Evolutionary conservation across 2,113 vertebrate species (phyloP), one percentile per base, ranked within the genome.

Genomic region (Percina caprodes): DNA sequence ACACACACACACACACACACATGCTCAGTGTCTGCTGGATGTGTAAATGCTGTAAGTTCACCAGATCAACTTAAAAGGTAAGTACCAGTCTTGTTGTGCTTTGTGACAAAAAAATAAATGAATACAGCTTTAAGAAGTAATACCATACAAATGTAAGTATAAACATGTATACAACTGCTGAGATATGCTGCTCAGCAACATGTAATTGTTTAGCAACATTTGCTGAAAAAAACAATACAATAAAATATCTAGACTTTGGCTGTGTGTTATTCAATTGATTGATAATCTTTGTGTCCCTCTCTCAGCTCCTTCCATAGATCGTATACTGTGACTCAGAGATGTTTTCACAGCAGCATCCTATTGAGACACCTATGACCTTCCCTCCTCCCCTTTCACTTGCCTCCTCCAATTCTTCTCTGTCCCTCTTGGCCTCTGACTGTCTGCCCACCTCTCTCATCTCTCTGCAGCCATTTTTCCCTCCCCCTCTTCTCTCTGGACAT

Each of bases 321-420:
- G 26, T 16, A 45, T 2, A 26, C 26, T 66, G 59, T 82, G 75
- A 74, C 60, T 82, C 70, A 83, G 77, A 86, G 62, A 78, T 72
- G 73, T 39, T 73, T 80, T 75, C 79, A 74, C 74, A 86, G 46
- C 69, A 35, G 61, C 79, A 65, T 48, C 77, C 66, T 83, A 76
- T 70, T 24, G 15, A 58, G 33, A 48, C 59, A 82, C 69, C 65
- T 78, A 16, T 75, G 79, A 77, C 76, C 84, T 85, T 82, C 60
- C 58, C 55, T 80, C 69, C 71, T 71, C 71, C 79, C 67, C 75
- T 86, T 84, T 78, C 71, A 80, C 69, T 48, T 55, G 49, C 83
- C 71, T 79, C 59, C 51, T 69, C 59, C 54, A 84, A 69, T 60
- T 77, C 21, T 52, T 63, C 62, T 78, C 56, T 15, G 26, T 61